A percentile compares a stretch with the other conserved stretches of the same genome.
Conservation (phyloP, 1,140 invertebrate genomes). For the Philotrypesis tridentata region DNA sequence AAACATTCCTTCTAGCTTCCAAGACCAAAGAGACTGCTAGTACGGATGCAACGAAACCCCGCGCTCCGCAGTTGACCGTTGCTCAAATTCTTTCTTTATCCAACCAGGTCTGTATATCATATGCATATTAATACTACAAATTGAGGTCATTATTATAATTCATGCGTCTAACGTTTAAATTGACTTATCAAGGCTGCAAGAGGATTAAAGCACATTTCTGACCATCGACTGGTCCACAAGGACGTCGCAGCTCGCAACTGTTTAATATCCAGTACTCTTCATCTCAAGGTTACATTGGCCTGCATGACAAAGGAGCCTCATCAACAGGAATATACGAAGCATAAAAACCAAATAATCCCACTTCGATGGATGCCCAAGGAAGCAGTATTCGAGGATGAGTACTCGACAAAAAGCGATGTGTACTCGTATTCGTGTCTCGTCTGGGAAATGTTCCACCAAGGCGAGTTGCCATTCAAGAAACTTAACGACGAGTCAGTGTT, state of each 20-base stretch:
- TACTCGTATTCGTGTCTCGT: conserved; percentile 92
- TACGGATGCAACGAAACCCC: conserved; percentile 68
- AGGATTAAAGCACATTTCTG: conserved; percentile 89
- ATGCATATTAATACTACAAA: neutral
- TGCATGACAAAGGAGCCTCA: conserved; percentile 89
- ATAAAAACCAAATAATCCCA: conserved; percentile 81
- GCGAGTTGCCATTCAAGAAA: conserved; percentile 89
- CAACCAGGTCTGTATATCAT: conserved; percentile 68
- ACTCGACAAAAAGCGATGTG: conserved; percentile 94
- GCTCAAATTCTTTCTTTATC: conserved; percentile 83
- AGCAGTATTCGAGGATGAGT: conserved; percentile 92
- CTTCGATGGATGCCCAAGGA: conserved; percentile 90
- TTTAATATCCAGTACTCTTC: conserved; percentile 86
- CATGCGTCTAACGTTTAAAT: no score
- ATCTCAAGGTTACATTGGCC: conserved; percentile 88
- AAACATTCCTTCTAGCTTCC: conserved; percentile 93
- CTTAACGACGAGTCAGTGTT: conserved; percentile 86
- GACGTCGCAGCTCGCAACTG: conserved; percentile 97
- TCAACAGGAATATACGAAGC: conserved; percentile 88
- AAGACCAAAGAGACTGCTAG: conserved; percentile 72
- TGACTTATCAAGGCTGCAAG: conserved; percentile 78
- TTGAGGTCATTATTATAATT: no score
- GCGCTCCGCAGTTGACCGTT: conserved; percentile 79
- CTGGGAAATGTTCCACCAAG: conserved; percentile 94
- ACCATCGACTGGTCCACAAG: conserved; percentile 84